Base-by-base conservation (phyloP, 1,140 invertebrate genomes). In the Drosophila biarmipes region DNA sequence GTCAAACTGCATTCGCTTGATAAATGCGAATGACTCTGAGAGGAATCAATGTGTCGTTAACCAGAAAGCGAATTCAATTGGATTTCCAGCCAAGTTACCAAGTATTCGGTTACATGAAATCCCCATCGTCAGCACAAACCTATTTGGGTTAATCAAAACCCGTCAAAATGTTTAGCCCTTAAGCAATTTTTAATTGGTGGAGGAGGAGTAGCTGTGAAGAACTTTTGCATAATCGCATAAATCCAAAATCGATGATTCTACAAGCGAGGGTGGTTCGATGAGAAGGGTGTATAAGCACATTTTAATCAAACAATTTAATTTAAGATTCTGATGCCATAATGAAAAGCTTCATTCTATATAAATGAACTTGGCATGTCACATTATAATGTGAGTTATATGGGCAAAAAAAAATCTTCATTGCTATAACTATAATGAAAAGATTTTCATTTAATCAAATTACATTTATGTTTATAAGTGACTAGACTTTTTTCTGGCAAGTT, bases 1-100 rank as follows among this genome's bases (percentile, higher is more conserved):
- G 63, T 67, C 63, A 67, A 67, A 67, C 63, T 51, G 58, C 63
- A 67, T 67, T 67, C 52, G 31, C 58, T 67, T 67, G 58, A 67
- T 42, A 67, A 67, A 67, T 64, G 45, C 62, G 19, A 31, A 46
- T 40, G 58, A 51, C 35, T 67, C 42, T 12, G 51, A 37, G 57
- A n/a, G 58, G 58, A 35, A 58, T 62, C 34, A 38, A 55, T 37
- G 34, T 38, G 57, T 59, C 57, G 57, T 59, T 59, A 59, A 59
- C 35, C 58, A 61, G 52, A 29, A 19, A 12, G 2, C 19, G 19
- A 5, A 37, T 15, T 56, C 58, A 57, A 57, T 57, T 61, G 24
- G 24, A 57, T 61, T 61, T 57, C 8, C 19, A 10, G 15, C 46
- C 2, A 24, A 52, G 19, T 21, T 35, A 61, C 53, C 37, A 37